A percentile compares a stretch with the other conserved stretches of the same genome.
Conservation (phyloP, 2,797 vertebrate genomes). For the Saguinus oedipus region DNA sequence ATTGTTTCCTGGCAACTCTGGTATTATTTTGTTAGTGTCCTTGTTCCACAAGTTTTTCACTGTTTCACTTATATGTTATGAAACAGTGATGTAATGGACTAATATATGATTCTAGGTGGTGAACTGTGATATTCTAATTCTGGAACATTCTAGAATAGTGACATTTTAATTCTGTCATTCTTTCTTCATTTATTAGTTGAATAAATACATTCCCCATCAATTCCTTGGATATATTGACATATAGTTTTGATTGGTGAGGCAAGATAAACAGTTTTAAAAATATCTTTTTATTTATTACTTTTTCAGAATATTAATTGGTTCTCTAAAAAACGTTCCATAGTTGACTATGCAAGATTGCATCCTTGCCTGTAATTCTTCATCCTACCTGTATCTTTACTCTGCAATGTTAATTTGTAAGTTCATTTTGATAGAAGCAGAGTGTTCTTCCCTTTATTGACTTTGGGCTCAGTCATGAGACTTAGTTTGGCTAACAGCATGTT, state of each 20-base stretch:
- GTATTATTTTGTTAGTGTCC: neutral
- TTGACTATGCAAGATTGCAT: neutral
- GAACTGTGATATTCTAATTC: neutral
- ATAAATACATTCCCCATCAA: neutral
- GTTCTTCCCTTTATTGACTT: neutral
- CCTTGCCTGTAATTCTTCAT: neutral
- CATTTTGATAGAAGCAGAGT: neutral
- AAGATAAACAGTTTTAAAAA: neutral
- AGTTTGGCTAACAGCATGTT: neutral
- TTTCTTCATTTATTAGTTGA: neutral
- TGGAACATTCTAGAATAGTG: neutral
- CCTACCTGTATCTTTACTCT: neutral
- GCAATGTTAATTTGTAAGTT: neutral
- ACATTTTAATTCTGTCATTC: neutral
- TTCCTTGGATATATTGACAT: neutral
- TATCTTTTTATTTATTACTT: neutral
- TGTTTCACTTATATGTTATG: neutral
- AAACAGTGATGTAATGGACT: neutral
- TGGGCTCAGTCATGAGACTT: neutral
- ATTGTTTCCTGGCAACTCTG: neutral
- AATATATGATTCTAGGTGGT: neutral
- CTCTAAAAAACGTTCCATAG: neutral
- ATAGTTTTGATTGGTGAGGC: neutral
- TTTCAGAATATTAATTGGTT: slow-evolving; percentile 4
- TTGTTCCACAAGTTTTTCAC: neutral